A percentile compares a stretch with the other conserved stretches of the same genome.
Conservation (phyloP, 2,888 invertebrate species). For the Colletes collaris region DNA sequence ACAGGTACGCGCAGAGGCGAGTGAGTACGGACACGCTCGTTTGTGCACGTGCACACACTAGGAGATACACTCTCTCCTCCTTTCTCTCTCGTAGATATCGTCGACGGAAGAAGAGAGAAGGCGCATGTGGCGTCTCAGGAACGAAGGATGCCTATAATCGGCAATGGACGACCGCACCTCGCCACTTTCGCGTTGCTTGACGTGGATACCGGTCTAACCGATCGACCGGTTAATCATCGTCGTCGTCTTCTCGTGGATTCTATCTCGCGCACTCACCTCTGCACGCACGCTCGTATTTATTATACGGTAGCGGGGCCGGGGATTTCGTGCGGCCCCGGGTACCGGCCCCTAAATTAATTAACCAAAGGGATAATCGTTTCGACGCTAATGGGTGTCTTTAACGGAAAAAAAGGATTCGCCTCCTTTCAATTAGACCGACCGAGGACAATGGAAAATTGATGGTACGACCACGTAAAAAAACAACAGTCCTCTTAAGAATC, state of each 20-base stretch:
- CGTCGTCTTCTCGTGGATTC: conserved; percentile 59
- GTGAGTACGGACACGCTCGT: not conserved
- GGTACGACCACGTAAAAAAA: too few relatives aligned
- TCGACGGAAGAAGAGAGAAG: conserved; percentile 33
- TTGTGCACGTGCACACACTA: not conserved
- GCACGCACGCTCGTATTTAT: conserved; percentile 47
- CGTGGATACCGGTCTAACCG: conserved; percentile 71
- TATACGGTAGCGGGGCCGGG: conserved; percentile 56
- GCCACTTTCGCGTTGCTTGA: conserved; percentile 74
- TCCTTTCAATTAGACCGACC: too few relatives aligned
- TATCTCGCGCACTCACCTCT: conserved; percentile 44
- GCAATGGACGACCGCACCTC: conserved; percentile 79
- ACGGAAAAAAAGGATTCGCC: too few relatives aligned
- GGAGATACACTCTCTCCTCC: conserved; percentile 21
- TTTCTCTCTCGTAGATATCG: conserved; percentile 47
- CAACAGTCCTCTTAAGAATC: too few relatives aligned
- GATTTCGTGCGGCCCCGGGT: conserved; percentile 48
- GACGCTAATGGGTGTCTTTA: conserved; percentile 6
- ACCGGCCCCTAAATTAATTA: conserved; percentile 40
- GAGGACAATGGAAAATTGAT: too few relatives aligned
- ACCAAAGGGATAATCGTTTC: conserved; percentile 12
- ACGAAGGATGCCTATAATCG: conserved; percentile 80
- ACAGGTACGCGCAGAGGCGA: not conserved
- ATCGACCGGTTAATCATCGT: conserved; percentile 73
- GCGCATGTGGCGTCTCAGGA: conserved; percentile 63